A percentile compares a stretch with the other conserved stretches of the same genome.
These are phyloP conservation scores for Taeniopygia guttata DNA, from an alignment of 2,797 vertebrate species.

Conservation along the genomic window DNA sequence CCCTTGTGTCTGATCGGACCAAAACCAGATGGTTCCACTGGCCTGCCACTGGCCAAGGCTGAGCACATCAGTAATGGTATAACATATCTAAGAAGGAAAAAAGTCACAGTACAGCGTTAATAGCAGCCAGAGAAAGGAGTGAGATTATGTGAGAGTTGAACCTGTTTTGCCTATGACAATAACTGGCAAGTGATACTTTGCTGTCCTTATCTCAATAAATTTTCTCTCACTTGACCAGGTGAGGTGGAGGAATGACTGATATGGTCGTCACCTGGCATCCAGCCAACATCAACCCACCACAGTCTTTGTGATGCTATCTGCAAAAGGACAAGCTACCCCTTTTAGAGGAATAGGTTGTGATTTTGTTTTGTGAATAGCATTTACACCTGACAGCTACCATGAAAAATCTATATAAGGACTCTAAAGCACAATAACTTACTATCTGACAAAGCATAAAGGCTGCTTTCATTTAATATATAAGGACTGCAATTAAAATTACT, in stretches of 20 bases:
- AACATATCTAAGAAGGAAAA: not conserved
- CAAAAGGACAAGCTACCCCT: not conserved
- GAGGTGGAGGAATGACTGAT: not conserved
- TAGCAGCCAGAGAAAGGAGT: not conserved
- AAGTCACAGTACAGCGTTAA: not conserved
- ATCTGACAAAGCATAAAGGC: not conserved
- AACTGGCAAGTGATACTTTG: not conserved
- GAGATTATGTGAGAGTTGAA: not conserved
- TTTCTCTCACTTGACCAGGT: not conserved
- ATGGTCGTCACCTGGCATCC: not conserved
- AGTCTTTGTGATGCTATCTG: not conserved
- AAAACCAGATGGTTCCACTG: not conserved
- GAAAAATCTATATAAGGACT: not conserved
- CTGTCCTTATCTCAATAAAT: not conserved
- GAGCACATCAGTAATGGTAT: rapidly evolving
- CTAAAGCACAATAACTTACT: not conserved
- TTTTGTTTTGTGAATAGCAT: not conserved
- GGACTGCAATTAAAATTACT: not conserved
- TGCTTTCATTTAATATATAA: not conserved
- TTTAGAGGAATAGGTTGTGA: not conserved
- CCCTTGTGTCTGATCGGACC: rapidly evolving
- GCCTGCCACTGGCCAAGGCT: not conserved
- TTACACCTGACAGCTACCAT: not conserved
- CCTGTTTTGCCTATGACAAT: not conserved
- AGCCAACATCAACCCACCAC: not conserved